phyloP scores from a whole-genome alignment of 2,888 invertebrate genomes.

The Chrysopilus asiliformis region DNA sequence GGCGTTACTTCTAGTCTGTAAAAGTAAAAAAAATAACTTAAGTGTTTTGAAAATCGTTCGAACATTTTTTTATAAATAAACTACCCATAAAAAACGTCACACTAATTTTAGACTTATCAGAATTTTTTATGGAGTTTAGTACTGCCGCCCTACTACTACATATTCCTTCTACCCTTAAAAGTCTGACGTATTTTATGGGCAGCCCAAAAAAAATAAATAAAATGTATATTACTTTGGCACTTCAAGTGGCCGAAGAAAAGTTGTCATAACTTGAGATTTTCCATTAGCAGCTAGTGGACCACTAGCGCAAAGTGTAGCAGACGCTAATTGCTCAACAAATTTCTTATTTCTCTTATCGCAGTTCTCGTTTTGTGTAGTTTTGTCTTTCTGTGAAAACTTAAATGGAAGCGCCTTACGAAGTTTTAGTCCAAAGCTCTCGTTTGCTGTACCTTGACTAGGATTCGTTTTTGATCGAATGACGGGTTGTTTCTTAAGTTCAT shows the following conservation, averaged over 20 bases:
- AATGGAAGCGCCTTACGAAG: constrained; percentile 16
- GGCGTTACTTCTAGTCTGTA: constrained; percentile 16
- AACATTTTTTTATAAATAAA: too few species aligned
- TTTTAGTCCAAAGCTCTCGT: constrained; percentile 14
- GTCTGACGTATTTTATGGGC: too few species aligned
- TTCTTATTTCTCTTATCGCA: constrained; percentile 9
- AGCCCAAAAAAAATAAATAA: background rate
- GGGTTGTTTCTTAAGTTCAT: constrained; percentile 3
- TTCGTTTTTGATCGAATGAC: constrained; percentile 13
- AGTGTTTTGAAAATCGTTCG: too few species aligned
- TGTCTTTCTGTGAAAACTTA: constrained; percentile 12
- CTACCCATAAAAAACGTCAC: too few species aligned
- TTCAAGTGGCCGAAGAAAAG: constrained; percentile 12
- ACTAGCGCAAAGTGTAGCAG: constrained; percentile 13
- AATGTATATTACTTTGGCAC: constrained; percentile 16
- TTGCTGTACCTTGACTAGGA: constrained; percentile 5
- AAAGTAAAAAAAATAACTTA: constrained; percentile 1
- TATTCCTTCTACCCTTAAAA: too few species aligned
- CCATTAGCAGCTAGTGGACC: constrained; percentile 12
- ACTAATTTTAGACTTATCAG: too few species aligned
- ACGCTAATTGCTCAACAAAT: constrained; percentile 15
- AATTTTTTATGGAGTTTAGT: too few species aligned
- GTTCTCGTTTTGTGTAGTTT: constrained; percentile 3
- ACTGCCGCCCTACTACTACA: too few species aligned
- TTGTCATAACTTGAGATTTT: constrained; percentile 13